phyloP scores from a whole-genome alignment of 2,888 invertebrate genomes.

The Nemurella pictetii region DNA sequence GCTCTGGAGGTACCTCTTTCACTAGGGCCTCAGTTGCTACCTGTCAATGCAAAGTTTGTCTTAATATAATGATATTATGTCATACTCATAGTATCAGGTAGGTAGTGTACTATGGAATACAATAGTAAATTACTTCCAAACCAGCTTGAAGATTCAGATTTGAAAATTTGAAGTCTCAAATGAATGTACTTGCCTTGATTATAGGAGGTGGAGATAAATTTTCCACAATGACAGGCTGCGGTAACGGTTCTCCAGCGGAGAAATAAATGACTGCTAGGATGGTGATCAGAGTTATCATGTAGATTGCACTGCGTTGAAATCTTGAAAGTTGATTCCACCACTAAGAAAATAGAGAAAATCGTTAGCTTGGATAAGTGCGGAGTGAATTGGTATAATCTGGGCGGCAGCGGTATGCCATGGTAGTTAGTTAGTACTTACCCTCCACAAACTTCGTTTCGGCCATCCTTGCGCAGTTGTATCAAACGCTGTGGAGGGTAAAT shows the following conservation, averaged over 20 bases:
- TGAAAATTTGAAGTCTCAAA: too few species aligned
- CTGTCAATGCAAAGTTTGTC: not conserved
- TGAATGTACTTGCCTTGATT: not conserved
- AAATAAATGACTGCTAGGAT: constrained; percentile 64
- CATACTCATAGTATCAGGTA: too few species aligned
- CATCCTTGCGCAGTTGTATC: constrained; percentile 40
- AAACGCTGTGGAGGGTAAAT: constrained; percentile 37
- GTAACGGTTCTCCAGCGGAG: constrained; percentile 59
- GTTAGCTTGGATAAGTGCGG: not conserved
- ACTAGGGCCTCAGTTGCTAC: not conserved
- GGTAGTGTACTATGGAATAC: too few species aligned
- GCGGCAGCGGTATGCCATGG: not conserved
- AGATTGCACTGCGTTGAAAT: constrained; percentile 76
- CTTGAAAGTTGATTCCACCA: constrained; percentile 85
- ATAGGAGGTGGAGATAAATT: not conserved
- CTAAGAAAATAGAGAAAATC: constrained; percentile 53
- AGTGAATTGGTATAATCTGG: too few species aligned
- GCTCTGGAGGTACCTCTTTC: not conserved
- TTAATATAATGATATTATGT: too few species aligned
- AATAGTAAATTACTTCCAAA: too few species aligned
- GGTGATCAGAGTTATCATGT: constrained; percentile 62
- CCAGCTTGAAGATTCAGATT: too few species aligned
- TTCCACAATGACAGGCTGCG: constrained; percentile 48
- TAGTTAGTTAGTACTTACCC: constrained; percentile 46
- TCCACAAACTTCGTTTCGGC: constrained; percentile 51